These are phyloP conservation scores for Drosophila prosaltans DNA, from an alignment of 1,140 invertebrate genomes.

Conservation along the genomic window DNA sequence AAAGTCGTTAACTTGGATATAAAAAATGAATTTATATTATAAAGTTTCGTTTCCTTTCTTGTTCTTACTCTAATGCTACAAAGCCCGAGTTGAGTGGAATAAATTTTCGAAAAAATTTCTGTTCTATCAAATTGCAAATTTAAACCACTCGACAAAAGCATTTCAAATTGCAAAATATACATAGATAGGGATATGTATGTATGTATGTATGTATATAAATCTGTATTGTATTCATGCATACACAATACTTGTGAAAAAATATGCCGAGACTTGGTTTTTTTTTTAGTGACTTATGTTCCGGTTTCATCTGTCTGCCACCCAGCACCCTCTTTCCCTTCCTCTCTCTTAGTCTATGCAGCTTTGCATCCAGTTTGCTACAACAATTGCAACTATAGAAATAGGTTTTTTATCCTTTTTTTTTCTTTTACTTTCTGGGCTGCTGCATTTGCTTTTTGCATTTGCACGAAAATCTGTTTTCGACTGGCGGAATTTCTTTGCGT, in stretches of 20 bases:
- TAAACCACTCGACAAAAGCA: not conserved
- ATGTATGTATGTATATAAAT: not conserved
- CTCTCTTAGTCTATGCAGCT: not conserved
- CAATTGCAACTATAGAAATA: conserved; percentile 32
- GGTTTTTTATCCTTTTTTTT: conserved; percentile 8
- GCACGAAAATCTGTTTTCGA: conserved; percentile 65
- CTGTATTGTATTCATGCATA: not conserved
- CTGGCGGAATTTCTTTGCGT: conserved; percentile 47
- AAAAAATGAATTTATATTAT: conserved; percentile 1
- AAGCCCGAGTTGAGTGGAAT: not conserved
- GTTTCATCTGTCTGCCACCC: conserved; percentile 4
- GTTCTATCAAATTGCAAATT: conserved; percentile 3
- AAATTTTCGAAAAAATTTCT: not conserved
- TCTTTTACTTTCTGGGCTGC: conserved; percentile 13
- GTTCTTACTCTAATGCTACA: not conserved
- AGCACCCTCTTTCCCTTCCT: not conserved
- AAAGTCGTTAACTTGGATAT: no score
- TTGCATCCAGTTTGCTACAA: conserved; percentile 6
- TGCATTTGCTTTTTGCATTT: conserved; percentile 28
- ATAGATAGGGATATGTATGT: no score
- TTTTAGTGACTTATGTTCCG: conserved; percentile 22
- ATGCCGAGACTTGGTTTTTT: conserved; percentile 7
- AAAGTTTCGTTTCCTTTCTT: not conserved
- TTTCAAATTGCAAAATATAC: not conserved
- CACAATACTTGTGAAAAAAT: not conserved